Evolutionary conservation across 1,140 invertebrate genomes (phyloP), one percentile per base, ranked within the genome.

Genomic region (Heterodera carotae): DNA sequence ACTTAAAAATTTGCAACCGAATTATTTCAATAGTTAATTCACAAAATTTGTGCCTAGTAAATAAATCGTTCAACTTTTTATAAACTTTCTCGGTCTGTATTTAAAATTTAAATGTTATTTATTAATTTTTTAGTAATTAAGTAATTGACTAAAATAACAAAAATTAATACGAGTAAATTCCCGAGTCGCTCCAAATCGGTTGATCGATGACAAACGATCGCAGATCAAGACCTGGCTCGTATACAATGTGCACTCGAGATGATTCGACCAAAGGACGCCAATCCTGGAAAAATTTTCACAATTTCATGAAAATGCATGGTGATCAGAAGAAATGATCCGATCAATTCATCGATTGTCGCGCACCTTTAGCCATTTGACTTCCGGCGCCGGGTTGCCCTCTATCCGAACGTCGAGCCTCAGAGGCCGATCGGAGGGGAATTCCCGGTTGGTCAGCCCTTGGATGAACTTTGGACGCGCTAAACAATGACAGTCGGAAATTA

Each of bases 301-400:
- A 80, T 31, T 66, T 1, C 31, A 75, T 75, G 4, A 25, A 76
- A 33, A 7, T 39, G 1, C 27, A 66, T 60, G 18, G 12, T 81
- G 34, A 18, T 69, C 29, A 70, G 43, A 80, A 43, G 15, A 25
- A 48, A 53, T 79, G 53, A 34, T n/a, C n/a, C n/a, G n/a, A n/a
- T n/a, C n/a, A n/a, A n/a, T n/a, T n/a, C n/a, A n/a, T n/a, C n/a
- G n/a, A n/a, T n/a, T 43, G 39, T 43, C 39, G 39, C 34, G 18
- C 31, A 83, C 84, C 89, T 96, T 97, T 89, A 93, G 96, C 94
- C 94, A 97, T 87, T 94, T 95, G n/a, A 99, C 91, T 80, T 95
- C 93, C 0, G 96, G 96, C 83, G 92, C 92, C 0, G 96, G 96
- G 74, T 94, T 92, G 15, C 95, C 96, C 34, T 92, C 92, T 60